phyloP scores from a whole-genome alignment of 2,888 invertebrate genomes.

The Tipula helvola region DNA sequence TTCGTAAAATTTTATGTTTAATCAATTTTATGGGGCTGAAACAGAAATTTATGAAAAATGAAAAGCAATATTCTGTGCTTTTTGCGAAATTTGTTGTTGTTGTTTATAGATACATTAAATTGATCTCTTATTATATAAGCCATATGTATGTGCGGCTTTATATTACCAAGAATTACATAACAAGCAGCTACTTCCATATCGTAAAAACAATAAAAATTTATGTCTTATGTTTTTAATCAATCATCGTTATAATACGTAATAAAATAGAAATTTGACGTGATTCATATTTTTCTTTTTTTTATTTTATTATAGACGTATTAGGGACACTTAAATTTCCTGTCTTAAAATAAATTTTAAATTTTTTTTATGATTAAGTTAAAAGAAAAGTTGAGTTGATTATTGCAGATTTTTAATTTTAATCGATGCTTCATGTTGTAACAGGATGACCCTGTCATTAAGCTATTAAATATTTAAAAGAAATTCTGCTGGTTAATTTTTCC shows the following conservation, averaged over 20 bases:
- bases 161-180: too few relatives aligned
- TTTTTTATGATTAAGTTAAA: not conserved
- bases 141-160: too few relatives aligned
- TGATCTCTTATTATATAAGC: too few relatives aligned
- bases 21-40: not conserved
- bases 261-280: not conserved
- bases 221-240: not conserved
- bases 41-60: not conserved
- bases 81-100: too few relatives aligned
- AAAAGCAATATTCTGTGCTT: not conserved
- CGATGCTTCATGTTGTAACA: too few relatives aligned
- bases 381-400: too few relatives aligned
- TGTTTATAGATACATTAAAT: too few relatives aligned
- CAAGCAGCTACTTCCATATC: too few relatives aligned
- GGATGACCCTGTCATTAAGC: too few relatives aligned
- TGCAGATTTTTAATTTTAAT: too few relatives aligned
- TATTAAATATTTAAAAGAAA: too few relatives aligned
- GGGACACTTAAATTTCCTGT: not conserved
- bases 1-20: not conserved
- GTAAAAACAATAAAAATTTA: not conserved
- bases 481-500: too few relatives aligned
- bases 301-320: not conserved
- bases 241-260: not conserved
- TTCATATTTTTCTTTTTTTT: not conserved
- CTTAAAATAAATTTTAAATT: not conserved